Percentiles rank a stretch among this genome's conserved stretches.
Evolutionary conservation across 2,888 invertebrate genomes (phyloP).

Genomic region (Drosophila testacea): DNA sequence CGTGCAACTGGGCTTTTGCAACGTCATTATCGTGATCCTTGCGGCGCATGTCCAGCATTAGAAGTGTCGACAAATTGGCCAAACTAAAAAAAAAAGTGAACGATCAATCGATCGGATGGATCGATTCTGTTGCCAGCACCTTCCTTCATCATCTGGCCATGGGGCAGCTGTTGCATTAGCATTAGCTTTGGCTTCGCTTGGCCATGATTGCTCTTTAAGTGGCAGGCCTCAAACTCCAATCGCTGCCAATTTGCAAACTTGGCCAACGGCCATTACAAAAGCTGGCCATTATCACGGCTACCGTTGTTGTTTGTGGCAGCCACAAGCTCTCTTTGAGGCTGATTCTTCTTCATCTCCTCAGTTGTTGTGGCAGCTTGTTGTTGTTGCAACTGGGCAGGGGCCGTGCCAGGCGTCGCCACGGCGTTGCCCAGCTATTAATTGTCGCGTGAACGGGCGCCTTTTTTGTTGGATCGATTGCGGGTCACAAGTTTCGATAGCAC

Average conservation of each 20-base stretch:
- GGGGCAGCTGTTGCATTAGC: constrained; percentile 58
- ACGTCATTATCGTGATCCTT: constrained; percentile 52
- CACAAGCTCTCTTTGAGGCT: not conserved
- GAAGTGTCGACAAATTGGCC: constrained; percentile 79
- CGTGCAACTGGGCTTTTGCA: constrained; percentile 13
- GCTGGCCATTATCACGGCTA: constrained; percentile 75
- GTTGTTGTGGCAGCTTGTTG: not conserved
- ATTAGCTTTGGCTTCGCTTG: constrained; percentile 54
- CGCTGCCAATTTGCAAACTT: constrained; percentile 58
- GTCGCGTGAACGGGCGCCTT: constrained; percentile 70
- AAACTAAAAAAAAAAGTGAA: constrained; percentile 11
- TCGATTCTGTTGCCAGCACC: constrained; percentile 21
- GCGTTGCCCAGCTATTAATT: constrained; percentile 73
- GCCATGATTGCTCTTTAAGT: constrained; percentile 61
- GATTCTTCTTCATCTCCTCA: not conserved
- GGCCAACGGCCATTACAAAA: constrained; percentile 52
- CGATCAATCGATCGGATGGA: constrained; percentile 12
- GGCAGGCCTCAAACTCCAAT: constrained; percentile 49
- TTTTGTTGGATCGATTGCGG: constrained; percentile 78
- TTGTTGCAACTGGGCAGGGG: constrained; percentile 24
- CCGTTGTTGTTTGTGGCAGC: constrained; percentile 48
- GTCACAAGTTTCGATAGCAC: constrained; percentile 73
- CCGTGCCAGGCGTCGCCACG: constrained; percentile 60
- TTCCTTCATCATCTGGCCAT: constrained; percentile 50
- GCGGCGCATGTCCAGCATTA: constrained; percentile 67